Base-by-base conservation (phyloP, 2,113 vertebrate species). In the Brienomyrus brachyistius region DNA sequence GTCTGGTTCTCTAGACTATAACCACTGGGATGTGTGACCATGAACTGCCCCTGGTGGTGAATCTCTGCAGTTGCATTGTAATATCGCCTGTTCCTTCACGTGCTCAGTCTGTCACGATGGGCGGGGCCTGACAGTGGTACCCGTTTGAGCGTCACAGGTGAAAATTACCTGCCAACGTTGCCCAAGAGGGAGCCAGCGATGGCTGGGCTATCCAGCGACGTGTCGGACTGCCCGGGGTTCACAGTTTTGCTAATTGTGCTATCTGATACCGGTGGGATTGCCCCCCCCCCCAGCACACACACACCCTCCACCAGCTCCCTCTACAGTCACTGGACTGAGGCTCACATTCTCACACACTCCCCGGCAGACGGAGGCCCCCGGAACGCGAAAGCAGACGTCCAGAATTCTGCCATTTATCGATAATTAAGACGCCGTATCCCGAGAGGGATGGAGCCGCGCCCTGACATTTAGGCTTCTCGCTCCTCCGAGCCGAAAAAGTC, bases 401-500 rank as follows among this genome's bases (percentile, higher is more conserved):
- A 48, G 70, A 59, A 88, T 47, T 23, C 74, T 51, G 86, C 62
- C 13, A 52, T 84, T 89, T 89, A 84, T 62, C 74, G 91, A 89
- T 90, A 91, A 91, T 91, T 90, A 91, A 91, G 90, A 87, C 70
- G 86, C 88, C n/a, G 54, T 40, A 23, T n/a, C 89, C 40, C 23
- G 59, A 45, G 83, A 77, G 88, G 90, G 90, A 90, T 91, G 56
- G 91, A 91, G 86, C 89, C 62, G 91, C 86, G 89, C 80, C 90
- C 91, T 95, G 94, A 95, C 94, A 95, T 95, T 94, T 94, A 91
- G 88, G 91, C 90, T 90, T 62, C 83, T 70, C 86, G 88, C 88
- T 89, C 89, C 88, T 84, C 45, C 66, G 84, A 77, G 23, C 91
- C 4, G 50, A 85, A 89, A 89, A 50, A 87, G 62, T 88, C 89